Base-by-base conservation (phyloP, 2,113 vertebrate species). In the Microcebus griseorufus region DNA sequence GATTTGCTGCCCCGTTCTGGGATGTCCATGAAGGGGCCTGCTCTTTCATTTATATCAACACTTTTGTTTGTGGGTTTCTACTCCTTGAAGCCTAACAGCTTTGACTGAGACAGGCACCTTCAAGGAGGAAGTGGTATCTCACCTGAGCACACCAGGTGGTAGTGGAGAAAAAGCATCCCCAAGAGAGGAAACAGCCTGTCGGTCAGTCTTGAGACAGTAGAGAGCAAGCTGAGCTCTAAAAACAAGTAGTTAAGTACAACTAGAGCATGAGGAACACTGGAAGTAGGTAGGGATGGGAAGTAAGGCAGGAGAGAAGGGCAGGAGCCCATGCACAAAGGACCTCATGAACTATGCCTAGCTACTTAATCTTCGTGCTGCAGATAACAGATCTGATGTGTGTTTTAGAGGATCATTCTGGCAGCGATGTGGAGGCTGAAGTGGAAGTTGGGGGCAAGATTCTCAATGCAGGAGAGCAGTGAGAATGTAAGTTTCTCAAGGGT, bases 71-170 rank as follows among this genome's bases (percentile, higher is more conserved):
- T 55, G 72, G n/a, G 18, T 42, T 79, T 82, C 64, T 69, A n/a
- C 22, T 37, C 22, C 29, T 83, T 90, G 70, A 79, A 85, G 80
- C 13, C 18, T 65, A 88, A 85, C 13, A 81, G 27, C 34, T 11
- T 72, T 81, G 78, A 65, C 55, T 82, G 32, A 83, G 51, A 51
- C 48, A 86, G 55, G 37, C 39, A 92, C 13, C 92, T 78, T 95
- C 79, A 37, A 0, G 4, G 51, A 79, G 8, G 29, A 92, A 67
- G 39, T 39, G 14, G 9, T 34, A n/a, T 25, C 60, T 73, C 9
- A 93, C 34, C 53, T 55, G 67, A 45, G 23, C 4, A 78, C 22
- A 34, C 39, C 29, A 60, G n/a, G n/a, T n/a, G n/a, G n/a, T n/a
- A n/a, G n/a, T n/a, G n/a, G n/a, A n/a, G n/a, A n/a, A n/a, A n/a